Conservation (phyloP, 2,888 invertebrate species). For the Drosophila neonasuta region DNA sequence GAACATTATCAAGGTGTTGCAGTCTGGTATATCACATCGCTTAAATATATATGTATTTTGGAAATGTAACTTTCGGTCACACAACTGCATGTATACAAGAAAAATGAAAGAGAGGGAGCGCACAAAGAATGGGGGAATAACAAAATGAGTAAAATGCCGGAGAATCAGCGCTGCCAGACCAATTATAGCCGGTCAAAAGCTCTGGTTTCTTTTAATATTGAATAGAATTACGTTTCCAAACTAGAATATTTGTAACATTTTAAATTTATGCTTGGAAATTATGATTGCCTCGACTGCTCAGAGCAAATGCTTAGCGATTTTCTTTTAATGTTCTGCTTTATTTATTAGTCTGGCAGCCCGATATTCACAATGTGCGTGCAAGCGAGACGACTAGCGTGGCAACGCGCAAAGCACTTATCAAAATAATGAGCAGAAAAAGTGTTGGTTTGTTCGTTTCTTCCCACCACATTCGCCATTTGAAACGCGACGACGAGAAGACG, state of each 20-base stretch:
- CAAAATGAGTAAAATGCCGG: constrained; percentile 59
- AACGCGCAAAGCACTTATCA: constrained; percentile 66
- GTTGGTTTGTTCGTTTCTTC: constrained; percentile 62
- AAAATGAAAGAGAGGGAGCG: constrained; percentile 40
- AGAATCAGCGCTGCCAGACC: constrained; percentile 45
- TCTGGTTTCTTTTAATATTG: neutral
- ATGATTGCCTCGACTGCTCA: neutral
- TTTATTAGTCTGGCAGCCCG: constrained; percentile 46
- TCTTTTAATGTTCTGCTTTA: constrained; percentile 9
- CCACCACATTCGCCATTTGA: constrained; percentile 70
- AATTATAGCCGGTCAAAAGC: constrained; percentile 17
- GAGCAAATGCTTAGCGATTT: neutral
- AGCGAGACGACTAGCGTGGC: constrained; percentile 39
- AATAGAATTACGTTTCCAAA: neutral
- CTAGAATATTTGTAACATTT: no score
- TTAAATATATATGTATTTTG: neutral
- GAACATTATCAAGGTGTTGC: neutral
- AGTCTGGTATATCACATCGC: neutral
- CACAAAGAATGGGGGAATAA: constrained; percentile 48
- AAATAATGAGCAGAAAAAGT: constrained; percentile 66
- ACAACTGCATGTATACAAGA: constrained; percentile 55
- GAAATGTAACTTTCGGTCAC: constrained; percentile 11
- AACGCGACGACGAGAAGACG: constrained; percentile 71
- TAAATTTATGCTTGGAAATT: neutral
- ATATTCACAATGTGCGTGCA: constrained; percentile 28